A percentile compares a stretch with the other conserved stretches of the same genome.
phyloP scores from a whole-genome alignment of 2,888 invertebrate genomes.

The Drepanosiphum platanoidis region DNA sequence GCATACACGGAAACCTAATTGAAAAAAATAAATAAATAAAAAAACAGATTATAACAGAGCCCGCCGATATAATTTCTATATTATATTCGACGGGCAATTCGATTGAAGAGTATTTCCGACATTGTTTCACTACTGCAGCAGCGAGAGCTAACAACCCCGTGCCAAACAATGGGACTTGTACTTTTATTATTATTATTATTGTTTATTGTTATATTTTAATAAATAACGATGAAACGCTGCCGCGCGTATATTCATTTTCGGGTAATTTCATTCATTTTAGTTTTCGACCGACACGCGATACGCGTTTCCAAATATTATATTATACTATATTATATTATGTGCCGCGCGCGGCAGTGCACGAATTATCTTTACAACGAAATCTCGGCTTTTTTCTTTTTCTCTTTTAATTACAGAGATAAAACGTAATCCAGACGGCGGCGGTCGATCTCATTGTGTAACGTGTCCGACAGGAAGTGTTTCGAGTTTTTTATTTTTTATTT shows the following conservation, averaged over 20 bases:
- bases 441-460: slow-evolving; percentile 15
- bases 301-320: slow-evolving; percentile 32
- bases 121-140: slow-evolving; percentile 37
- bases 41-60: slow-evolving; percentile 29
- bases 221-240: slow-evolving; percentile 41
- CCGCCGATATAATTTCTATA: slow-evolving; percentile 54
- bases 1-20: slow-evolving; percentile 25
- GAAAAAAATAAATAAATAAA: slow-evolving; percentile 40
- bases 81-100: slow-evolving; percentile 25
- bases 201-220: slow-evolving; percentile 8
- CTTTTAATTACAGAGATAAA: slow-evolving; percentile 31
- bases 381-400: slow-evolving; percentile 17
- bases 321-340: no score
- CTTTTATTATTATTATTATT: background rate
- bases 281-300: slow-evolving; percentile 40
- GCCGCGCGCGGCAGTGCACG: background rate
- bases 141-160: background rate
- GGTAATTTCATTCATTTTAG: slow-evolving; percentile 21
- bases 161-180: background rate
- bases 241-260: background rate
- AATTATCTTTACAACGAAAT: slow-evolving; percentile 24
- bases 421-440: background rate
- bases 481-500: background rate
- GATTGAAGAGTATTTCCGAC: slow-evolving; percentile 39
- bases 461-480: slow-evolving; percentile 45